A percentile compares a stretch with the other conserved stretches of the same genome.
phyloP scores from a whole-genome alignment of 2,113 vertebrate species.

The Pogonocichla stellata region DNA sequence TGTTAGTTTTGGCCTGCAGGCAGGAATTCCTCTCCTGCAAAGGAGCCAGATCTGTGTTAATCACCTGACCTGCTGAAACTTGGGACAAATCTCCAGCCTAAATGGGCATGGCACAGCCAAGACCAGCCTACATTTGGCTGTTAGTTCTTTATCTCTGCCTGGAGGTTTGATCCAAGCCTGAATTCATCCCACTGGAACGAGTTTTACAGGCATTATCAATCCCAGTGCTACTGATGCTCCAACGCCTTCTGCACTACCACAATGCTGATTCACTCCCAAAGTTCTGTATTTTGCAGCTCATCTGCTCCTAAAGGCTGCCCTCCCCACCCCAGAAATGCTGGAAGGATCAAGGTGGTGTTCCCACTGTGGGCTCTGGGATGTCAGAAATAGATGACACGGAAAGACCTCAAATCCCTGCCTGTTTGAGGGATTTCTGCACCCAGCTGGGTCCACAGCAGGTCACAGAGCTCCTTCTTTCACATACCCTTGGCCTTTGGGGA shows the following conservation, averaged over 20 bases:
- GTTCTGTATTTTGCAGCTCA: neutral
- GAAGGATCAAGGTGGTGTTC: neutral
- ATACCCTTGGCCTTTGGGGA: neutral
- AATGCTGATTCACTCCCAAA: fast-evolving
- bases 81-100: neutral
- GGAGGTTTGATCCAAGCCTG: neutral
- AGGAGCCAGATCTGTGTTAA: neutral
- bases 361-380: neutral
- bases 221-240: neutral
- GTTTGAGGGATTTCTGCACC: neutral
- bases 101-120: neutral
- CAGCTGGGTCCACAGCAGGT: neutral
- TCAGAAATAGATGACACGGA: neutral
- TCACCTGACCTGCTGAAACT: fast-evolving
- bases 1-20: neutral
- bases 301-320: neutral
- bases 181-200: neutral
- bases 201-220: neutral
- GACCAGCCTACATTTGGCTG: neutral
- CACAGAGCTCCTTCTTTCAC: neutral
- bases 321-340: fast-evolving
- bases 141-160: neutral
- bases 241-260: neutral
- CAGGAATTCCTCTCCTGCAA: neutral
- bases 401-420: neutral